Evolutionary conservation across 2,113 vertebrate species (phyloP), one percentile per base, ranked within the genome.

Genomic region (Chaenocephalus aceratus): DNA sequence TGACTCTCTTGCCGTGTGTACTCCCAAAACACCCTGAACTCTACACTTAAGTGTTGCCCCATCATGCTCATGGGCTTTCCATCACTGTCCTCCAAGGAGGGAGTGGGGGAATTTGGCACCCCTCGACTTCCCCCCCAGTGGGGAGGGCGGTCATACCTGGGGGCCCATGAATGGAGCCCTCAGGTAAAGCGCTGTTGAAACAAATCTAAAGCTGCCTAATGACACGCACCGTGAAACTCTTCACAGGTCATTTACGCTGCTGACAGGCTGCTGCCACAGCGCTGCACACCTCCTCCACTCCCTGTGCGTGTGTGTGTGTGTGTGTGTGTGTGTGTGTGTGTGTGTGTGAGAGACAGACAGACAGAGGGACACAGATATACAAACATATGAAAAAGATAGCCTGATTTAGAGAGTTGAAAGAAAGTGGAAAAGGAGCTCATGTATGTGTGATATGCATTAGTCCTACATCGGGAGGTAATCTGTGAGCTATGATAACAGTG

Each of bases 211-310:
- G 95, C 96, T 96, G 95, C 95, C 92, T 96, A 96, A 97, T 96
- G 96, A 97, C 90, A 94, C 94, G 94, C 95, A 96, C 95, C 93
- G 96, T 96, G 96, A 95, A 96, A 96, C 96, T 94, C 93, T 97
- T 97, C 96, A 97, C 97, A 97, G 96, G 94, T 96, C 97, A 97
- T 97, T 98, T 96, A 95, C 94, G 94, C 94, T 96, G 96, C 96
- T 97, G 97, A 96, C 96, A 97, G 96, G 89, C 92, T 94, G 90
- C 88, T 88, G 88, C 90, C 77, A 80, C 77, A 62, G 64, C 1
- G 23, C 79, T 60, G 82, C 85, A 59, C 76, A 90, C 86, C 74
- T 64, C 46, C 88, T 79, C 62, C 56, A 51, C 73, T 45, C 80
- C 0, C 0, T 23, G 26, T 58, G 63, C 58, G 51, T 60, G n/a